Evolutionary conservation across 2,797 vertebrate species (phyloP), one percentile per base, ranked within the genome.

Genomic region (Dallia pectoralis): DNA sequence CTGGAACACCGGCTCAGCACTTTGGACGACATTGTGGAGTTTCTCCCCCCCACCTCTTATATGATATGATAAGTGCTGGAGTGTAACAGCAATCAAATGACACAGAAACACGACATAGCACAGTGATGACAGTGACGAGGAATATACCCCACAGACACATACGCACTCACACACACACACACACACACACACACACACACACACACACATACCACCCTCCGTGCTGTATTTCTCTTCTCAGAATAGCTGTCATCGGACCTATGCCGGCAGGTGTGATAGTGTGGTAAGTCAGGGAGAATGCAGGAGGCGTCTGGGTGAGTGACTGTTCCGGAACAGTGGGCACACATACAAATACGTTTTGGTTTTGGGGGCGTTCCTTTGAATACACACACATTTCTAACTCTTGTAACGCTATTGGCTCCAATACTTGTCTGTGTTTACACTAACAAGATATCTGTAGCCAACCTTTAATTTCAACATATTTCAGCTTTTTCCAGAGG

Each of bases 1-100:
- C 80, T 79, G 80, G 73, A 82, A 83, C 91, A 90, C 90, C 88
- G 91, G 92, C 86, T 91, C 69, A 8, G 59, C 75, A 74, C 70
- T 86, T 86, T 77, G 67, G 75, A 68, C 78, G 76, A 75, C 63
- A 74, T 59, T 81, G 70, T 53, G 72, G 68, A 74, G 72, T 76
- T 72, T 72, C 73, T 70, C 74, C 73, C 56, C 33, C 69, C 71
- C 16, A 71, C 70, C 79, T 77, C 75, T 76, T 66, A 44, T 75
- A 56, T 74, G 56, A 70, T 15, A 66, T 14, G 62, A 70, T 25
- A 27, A 27, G 22, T 25, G n/a, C 53, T 59, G 53, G 53, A 56
- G 36, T 40, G 36, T 40, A 9, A 40, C 6, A 6, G 36, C 36
- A 40, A 40, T 40, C 5, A 44, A 80, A 82, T 71, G 81, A 84